Conservation (phyloP, 2,113 vertebrate genomes). For the Phaetusa simplex region DNA sequence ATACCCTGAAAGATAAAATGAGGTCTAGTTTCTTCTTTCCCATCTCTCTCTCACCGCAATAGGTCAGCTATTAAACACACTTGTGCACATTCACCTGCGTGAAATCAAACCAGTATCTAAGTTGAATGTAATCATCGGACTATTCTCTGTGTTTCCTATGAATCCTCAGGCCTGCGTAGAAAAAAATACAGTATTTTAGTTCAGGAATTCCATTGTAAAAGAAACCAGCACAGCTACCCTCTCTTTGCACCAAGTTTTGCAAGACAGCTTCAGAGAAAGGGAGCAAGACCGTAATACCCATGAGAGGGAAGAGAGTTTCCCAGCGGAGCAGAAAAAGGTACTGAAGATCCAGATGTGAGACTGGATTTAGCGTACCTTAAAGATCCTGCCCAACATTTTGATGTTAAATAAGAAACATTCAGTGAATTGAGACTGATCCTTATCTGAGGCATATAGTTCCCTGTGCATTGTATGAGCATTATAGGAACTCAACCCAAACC, state of each 20-base stretch:
- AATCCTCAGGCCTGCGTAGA: background rate
- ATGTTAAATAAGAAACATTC: background rate
- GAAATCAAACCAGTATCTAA: background rate
- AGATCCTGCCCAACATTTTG: background rate
- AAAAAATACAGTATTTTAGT: background rate
- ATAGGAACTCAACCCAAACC: background rate
- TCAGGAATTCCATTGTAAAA: background rate
- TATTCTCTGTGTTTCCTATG: background rate
- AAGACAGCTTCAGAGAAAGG: background rate
- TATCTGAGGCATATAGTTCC: background rate
- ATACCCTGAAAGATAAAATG: background rate
- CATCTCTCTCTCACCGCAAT: background rate
- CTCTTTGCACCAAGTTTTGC: background rate
- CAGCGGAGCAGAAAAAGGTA: background rate
- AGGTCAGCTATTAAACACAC: background rate
- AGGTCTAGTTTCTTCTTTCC: background rate
- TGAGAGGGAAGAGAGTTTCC: background rate
- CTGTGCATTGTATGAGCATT: background rate
- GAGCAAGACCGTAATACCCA: background rate
- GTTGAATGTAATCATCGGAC: background rate
- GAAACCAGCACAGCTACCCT: background rate
- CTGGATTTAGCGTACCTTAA: background rate
- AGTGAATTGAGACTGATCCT: rapidly evolving
- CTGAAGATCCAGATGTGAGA: background rate
- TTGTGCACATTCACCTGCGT: background rate